phyloP scores from a whole-genome alignment of 1,140 invertebrate species.

The Sinonovacula constricta region DNA sequence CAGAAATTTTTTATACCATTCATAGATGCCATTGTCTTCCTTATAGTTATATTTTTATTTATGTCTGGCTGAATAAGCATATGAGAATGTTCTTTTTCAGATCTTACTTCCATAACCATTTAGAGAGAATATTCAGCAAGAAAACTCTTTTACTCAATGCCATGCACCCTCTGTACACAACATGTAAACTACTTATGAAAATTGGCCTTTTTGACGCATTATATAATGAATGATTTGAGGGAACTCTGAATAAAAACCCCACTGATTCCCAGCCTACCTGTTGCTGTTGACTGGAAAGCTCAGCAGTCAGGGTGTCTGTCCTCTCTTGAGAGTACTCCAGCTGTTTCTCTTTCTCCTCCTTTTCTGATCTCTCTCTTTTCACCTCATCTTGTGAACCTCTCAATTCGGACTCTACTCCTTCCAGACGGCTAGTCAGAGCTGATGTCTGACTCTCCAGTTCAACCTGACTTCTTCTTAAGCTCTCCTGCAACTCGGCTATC shows the following conservation, averaged over 20 bases:
- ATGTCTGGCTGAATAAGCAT: no score
- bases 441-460: constrained; percentile 9
- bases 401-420: constrained; percentile 29
- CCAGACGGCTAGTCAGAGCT: constrained; percentile 10
- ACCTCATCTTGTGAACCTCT: constrained; percentile 44
- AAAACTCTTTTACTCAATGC: background rate
- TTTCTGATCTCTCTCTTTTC: constrained; percentile 20
- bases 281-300: constrained; percentile 54
- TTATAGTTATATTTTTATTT: background rate
- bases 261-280: constrained; percentile 48
- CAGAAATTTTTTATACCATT: background rate
- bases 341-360: constrained; percentile 48
- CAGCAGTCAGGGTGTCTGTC: constrained; percentile 41
- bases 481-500: constrained; percentile 21
- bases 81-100: no score
- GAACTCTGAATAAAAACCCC: background rate
- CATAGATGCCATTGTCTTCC: background rate
- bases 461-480: constrained; percentile 20
- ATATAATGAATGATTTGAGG: background rate
- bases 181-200: background rate
- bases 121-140: background rate
- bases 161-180: background rate
- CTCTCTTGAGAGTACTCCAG: constrained; percentile 40
- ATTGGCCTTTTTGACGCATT: background rate
- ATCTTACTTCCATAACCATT: no score